Evolutionary conservation across 2,888 invertebrate species (phyloP).

Genomic region (Drosophila affinis): DNA sequence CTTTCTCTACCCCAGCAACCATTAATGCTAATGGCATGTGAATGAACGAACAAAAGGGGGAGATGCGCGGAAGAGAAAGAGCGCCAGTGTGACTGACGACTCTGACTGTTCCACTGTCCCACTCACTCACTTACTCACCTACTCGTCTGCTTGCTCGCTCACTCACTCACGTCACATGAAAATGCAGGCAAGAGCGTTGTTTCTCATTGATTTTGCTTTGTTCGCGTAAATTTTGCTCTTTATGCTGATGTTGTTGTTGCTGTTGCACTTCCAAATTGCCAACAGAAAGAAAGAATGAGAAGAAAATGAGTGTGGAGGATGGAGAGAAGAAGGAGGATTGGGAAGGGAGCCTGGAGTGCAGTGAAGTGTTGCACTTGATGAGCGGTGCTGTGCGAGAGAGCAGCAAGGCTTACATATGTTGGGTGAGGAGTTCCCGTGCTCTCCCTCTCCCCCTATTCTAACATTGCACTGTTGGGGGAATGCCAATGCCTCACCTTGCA

Average conservation of each 20-base stretch:
- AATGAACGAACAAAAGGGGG: slow-evolving; percentile 33
- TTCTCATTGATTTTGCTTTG: slow-evolving; percentile 43
- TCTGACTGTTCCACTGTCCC: neutral
- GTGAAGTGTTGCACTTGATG: neutral
- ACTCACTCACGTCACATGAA: slow-evolving; percentile 20
- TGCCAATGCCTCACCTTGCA: neutral
- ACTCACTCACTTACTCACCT: slow-evolving; percentile 17
- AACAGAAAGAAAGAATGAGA: neutral
- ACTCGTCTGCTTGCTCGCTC: neutral
- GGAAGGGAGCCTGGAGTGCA: neutral
- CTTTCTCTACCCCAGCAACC: slow-evolving; percentile 16
- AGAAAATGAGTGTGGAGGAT: neutral
- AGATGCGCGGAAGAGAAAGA: slow-evolving; percentile 5
- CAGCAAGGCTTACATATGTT: too few relatives aligned
- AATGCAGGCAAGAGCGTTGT: slow-evolving; percentile 23
- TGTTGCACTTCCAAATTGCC: neutral
- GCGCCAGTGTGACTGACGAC: slow-evolving; percentile 11
- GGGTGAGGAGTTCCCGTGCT: too few relatives aligned
- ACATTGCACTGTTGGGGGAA: neutral
- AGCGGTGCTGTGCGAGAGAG: neutral
- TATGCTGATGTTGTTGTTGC: slow-evolving; percentile 33
- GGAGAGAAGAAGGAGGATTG: neutral
- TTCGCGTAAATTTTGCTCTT: slow-evolving; percentile 35
- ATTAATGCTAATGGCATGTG: slow-evolving; percentile 59
- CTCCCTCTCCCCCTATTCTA: neutral